Evolutionary conservation across 1,140 invertebrate genomes (phyloP).

Genomic region (Drosophila serrata): DNA sequence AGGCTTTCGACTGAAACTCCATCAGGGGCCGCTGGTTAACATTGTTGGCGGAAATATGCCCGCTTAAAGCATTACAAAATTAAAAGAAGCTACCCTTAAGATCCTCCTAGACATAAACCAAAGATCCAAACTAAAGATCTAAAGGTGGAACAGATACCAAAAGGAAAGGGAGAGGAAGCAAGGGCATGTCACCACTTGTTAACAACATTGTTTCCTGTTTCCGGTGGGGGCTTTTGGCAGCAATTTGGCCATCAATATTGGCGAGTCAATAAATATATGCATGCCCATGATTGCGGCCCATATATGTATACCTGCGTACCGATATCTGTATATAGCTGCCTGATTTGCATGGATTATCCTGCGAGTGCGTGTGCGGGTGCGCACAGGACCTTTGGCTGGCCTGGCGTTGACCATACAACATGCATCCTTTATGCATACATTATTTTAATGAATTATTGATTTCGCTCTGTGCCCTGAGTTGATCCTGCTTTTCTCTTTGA

Average conservation of each 20-base stretch:
- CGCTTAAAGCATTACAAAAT: not conserved
- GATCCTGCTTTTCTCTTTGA: not conserved
- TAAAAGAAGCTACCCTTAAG: not conserved
- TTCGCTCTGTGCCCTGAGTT: slow-evolving; percentile 55
- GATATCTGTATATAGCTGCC: slow-evolving; percentile 13
- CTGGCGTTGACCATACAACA: slow-evolving; percentile 62
- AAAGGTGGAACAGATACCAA: too few relatives aligned
- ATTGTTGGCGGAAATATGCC: slow-evolving; percentile 2
- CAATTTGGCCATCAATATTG: slow-evolving; percentile 20
- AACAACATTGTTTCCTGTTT: slow-evolving; percentile 59
- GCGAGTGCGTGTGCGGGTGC: slow-evolving; percentile 4
- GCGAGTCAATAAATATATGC: slow-evolving; percentile 43
- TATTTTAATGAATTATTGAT: slow-evolving; percentile 83
- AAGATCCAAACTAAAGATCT: too few relatives aligned
- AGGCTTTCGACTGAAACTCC: slow-evolving; percentile 13
- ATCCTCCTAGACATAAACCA: not conserved
- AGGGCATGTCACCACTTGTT: slow-evolving; percentile 37
- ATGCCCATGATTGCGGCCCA: slow-evolving; percentile 1
- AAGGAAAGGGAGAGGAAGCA: not conserved
- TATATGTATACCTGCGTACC: not conserved
- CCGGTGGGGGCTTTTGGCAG: slow-evolving; percentile 23
- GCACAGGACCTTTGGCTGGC: slow-evolving; percentile 3
- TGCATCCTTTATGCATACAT: slow-evolving; percentile 78
- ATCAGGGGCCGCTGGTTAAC: slow-evolving; percentile 26
- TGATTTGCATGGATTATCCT: slow-evolving; percentile 68